Base-by-base conservation (phyloP, 2,797 vertebrate genomes). In the Gymnocypris eckloni region DNA sequence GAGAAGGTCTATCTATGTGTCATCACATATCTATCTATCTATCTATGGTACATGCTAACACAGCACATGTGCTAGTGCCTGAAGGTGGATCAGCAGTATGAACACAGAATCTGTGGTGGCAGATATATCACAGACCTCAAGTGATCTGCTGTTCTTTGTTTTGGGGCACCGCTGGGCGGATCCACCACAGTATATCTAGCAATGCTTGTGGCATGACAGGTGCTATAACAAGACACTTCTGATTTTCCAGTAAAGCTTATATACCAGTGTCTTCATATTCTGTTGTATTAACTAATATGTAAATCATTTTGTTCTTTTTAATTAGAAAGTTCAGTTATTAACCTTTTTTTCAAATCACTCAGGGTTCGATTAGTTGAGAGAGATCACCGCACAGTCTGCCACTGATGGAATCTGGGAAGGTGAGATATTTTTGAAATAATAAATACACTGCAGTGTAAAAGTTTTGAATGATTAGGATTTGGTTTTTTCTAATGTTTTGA, bases 321-420 rank as follows among this genome's bases (percentile, higher is more conserved):
- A 45, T 33, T 16, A 20, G 22, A n/a, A 37, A 15, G 4, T 59
- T 56, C 20, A 25, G 59, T 61, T 61, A n/a, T 61, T 3, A 28
- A 15, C 4, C 2, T 28, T 15, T 1, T 7, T 16, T 81, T 82
- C 9, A 33, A 28, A n/a, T 67, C 78, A 70, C 22, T 87, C 48
- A 99, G 98, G 91, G 98, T 99, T 16, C 97, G 98, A 22, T 94
- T 99, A 85, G 98, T 99, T 15, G 98, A 99, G 93, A 96, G 97
- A 91, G 98, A 25, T 99, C 98, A 18, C 98, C 98, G 0, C 98
- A 99, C 92, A 98, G 98, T 88, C 93, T 99, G 80, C 97, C 98
- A 0, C 91, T 99, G 88, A 99, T 97, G 96, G 98, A 99, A 88
- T 99, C 98, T 88, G 98, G 98, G 76, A 99, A 99, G 97, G 98